Evolutionary conservation across 2,113 vertebrate species (phyloP).

Genomic region (Dipodomys stephensi): DNA sequence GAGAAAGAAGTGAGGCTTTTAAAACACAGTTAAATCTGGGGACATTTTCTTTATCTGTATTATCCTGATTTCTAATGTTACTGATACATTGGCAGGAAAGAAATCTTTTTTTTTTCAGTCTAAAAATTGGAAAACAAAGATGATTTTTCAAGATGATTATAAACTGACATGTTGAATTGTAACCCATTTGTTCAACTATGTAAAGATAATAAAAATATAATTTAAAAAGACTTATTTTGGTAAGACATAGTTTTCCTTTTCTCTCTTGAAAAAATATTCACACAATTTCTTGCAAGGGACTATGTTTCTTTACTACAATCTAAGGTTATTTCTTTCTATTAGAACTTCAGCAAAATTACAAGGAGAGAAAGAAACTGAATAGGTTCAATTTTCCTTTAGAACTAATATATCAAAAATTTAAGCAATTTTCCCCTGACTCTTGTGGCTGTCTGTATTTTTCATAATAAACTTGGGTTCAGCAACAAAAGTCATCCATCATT

Average conservation of each 20-base stretch:
- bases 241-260: constrained; percentile 10
- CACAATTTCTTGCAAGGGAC: constrained; percentile 1
- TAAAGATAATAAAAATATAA: too few relatives aligned
- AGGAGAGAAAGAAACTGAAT: constrained; percentile 18
- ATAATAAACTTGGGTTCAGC: neutral
- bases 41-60: neutral
- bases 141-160: too few relatives aligned
- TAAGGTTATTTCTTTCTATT: constrained; percentile 8
- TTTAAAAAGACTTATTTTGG: neutral
- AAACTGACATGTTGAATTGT: too few relatives aligned
- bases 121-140: constrained; percentile 11
- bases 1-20: neutral
- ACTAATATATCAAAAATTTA: neutral
- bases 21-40: constrained; percentile 1
- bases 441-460: neutral
- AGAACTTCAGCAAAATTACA: constrained; percentile 42
- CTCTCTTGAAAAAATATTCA: constrained; percentile 28
- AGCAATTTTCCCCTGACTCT: neutral
- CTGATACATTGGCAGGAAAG: neutral
- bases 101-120: neutral
- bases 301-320: constrained; percentile 25
- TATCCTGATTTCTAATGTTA: neutral
- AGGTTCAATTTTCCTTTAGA: constrained; percentile 49
- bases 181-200: too few relatives aligned
- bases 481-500: neutral